Evolutionary conservation across 1,140 invertebrate genomes (phyloP), one percentile per base, ranked within the genome.

Genomic region (Saxidomus purpurata): DNA sequence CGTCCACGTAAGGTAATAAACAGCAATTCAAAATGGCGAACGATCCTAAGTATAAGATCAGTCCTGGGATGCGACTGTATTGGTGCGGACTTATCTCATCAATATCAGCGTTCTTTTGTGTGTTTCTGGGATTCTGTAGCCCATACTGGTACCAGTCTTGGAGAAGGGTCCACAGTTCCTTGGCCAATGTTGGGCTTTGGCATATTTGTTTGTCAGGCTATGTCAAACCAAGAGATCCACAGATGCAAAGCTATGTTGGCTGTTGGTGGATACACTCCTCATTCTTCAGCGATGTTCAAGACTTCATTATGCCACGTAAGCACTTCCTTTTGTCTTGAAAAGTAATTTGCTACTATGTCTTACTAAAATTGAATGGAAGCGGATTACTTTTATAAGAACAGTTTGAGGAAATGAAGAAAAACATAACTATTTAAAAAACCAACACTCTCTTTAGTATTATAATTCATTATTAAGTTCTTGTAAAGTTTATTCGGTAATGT

Each of bases 131-230:
- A 3, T 99, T 99, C 96, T 97, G 97, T 77, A 98, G 98, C 91
- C 99, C 99, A 0, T 99, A 99, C 94, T 99, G 99, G 99, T 97
- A 99, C 86, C 97, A 99, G 94, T 99, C 98, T 0, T 99, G 98
- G 96, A 97, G 98, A 85, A 97, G 98, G 92, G 98, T 98, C 34
- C 98, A 98, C 95, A 98, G 97, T 90, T 97, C 97, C 90, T 91
- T 95, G 38, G 92, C 92, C n/a, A 94, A 94, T 76, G 98, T 99
- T 97, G 99, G 99, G 0, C 95, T 99, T 11, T 99, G 99, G 99
- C 98, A 99, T 94, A 98, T 99, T 95, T 99, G 99, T 94, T 99
- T 99, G 93, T 97, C 98, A 88, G 96, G 98, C 88, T 99, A 98
- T 92, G 97, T 98, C 0, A 99, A 98, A 95, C 98, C 98, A 0